Evolutionary conservation across 2,888 invertebrate genomes (phyloP).

Genomic region (Lysandra coridon): DNA sequence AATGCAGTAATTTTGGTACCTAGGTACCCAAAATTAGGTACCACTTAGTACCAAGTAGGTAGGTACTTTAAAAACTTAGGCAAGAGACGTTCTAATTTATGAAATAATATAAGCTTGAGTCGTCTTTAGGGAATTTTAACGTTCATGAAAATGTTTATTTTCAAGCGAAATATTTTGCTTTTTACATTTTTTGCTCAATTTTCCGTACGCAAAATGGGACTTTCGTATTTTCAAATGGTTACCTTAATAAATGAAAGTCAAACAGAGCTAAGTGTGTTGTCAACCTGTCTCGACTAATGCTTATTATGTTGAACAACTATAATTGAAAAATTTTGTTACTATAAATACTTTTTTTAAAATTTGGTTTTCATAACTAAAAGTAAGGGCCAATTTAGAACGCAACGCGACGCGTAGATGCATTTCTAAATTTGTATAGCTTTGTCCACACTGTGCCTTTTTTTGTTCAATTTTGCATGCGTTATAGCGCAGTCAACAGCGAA

Average conservation of each 20-base stretch:
- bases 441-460: too few relatives aligned
- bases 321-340: too few relatives aligned
- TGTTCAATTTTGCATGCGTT: too few relatives aligned
- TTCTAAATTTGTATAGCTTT: too few relatives aligned
- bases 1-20: background rate
- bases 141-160: background rate
- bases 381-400: too few relatives aligned
- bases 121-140: background rate
- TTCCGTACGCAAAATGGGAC: background rate
- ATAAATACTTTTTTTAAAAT: too few relatives aligned
- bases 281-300: background rate
- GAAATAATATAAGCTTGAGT: background rate
- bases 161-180: background rate
- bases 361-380: too few relatives aligned
- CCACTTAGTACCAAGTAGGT: too few relatives aligned
- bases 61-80: background rate
- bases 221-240: background rate
- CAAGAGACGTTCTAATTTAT: background rate
- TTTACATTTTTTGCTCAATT: background rate
- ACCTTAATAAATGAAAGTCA: background rate
- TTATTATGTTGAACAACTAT: background rate
- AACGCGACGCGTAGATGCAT: too few relatives aligned
- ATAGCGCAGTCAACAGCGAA: too few relatives aligned
- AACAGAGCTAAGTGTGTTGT: background rate
- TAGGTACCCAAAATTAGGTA: too few relatives aligned